phyloP scores from a whole-genome alignment of 2,113 vertebrate genomes.

The Crotalus helleri region DNA sequence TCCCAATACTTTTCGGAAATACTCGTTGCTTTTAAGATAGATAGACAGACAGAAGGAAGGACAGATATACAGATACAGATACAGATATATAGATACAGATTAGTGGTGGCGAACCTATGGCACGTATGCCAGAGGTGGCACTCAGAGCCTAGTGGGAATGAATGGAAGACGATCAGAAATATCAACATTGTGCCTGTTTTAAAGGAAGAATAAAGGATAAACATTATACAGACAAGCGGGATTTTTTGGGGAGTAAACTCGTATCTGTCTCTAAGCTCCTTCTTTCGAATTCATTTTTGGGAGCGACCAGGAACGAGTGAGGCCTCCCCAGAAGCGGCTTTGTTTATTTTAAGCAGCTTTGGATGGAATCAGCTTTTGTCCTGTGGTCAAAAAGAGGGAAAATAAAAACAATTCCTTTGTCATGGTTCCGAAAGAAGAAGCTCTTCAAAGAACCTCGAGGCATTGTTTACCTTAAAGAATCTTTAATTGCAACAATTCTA shows the following conservation, averaged over 20 bases:
- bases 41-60: too few species aligned
- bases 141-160: neutral
- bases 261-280: neutral
- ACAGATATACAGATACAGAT: too few species aligned
- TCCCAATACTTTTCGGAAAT: constrained; percentile 3
- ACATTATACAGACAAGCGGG: neutral
- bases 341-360: neutral
- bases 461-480: too few species aligned
- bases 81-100: too few species aligned
- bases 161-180: neutral
- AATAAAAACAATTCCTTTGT: neutral
- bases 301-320: neutral
- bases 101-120: too few species aligned
- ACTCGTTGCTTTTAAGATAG: neutral
- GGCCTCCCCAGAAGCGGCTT: neutral
- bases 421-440: too few species aligned
- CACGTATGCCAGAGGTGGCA: too few species aligned
- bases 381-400: neutral
- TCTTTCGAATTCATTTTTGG: neutral
- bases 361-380: neutral
- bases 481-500: too few species aligned
- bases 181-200: too few species aligned
- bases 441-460: too few species aligned
- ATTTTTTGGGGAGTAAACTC: neutral
- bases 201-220: neutral